Evolutionary conservation across 2,888 invertebrate species (phyloP), one percentile per base, ranked within the genome.

Genomic region (Cheilosia vulpina): DNA sequence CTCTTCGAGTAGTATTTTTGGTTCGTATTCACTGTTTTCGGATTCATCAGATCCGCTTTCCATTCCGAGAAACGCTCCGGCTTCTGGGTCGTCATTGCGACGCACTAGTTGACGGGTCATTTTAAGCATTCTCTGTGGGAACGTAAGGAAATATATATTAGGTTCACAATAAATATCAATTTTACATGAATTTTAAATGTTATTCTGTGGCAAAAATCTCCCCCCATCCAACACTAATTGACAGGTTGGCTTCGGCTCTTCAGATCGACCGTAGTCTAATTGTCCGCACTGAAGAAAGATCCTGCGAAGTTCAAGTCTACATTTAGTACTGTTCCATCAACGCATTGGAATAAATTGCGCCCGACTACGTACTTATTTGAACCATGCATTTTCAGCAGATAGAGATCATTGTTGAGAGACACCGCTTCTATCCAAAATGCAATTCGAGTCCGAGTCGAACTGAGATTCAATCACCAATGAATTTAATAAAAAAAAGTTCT

Each of bases 21-120:
- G 90, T 88, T 93, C 93, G 76, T 43, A 90, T 85, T 90, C 91
- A 62, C 88, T 88, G 19, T 77, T 88, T 80, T 93, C 93, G 45
- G 95, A 95, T 45, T 95, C 95, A 88, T 94, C 94, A 1, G 93
- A 93, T 55, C 94, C 94, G 87, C 94, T 94, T 89, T 96, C 95
- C 92, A 97, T 96, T 68, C 97, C 97, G 89, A 97, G 96, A 93
- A 98, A 97, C 85, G 96, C 96, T 77, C 97, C 97, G 60, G 95
- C 95, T 92, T 96, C 96, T 9, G 96, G 95, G 92, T 96, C 96
- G 79, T 93, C 93, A n/a, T 90, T 91, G 19, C 89, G 88, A 60
- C 89, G 89, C 81, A 94, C 93, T 89, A 94, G 91, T 60, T 94
- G 93, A 34, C 93, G 93, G 57, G 95, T 94, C 94, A 96, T 95